phyloP scores from a whole-genome alignment of 2,113 vertebrate genomes.

The Cygnus atratus region DNA sequence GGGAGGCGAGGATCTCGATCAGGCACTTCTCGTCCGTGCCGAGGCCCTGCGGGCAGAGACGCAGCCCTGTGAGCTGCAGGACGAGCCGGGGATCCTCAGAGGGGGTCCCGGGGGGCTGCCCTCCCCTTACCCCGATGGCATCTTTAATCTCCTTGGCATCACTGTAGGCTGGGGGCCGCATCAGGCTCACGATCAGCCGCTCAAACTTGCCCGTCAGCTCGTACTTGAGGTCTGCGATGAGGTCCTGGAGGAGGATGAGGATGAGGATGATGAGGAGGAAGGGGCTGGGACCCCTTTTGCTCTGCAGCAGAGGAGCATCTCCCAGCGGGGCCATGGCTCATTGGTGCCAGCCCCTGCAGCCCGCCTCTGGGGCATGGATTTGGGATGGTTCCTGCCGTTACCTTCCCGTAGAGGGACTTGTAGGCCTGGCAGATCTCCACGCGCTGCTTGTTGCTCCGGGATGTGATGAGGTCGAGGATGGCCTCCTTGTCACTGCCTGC shows the following conservation, averaged over 20 bases:
- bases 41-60: constrained; percentile 74
- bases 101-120: background rate
- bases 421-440: constrained; percentile 87
- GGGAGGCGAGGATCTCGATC: constrained; percentile 93
- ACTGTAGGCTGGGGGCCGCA: constrained; percentile 87
- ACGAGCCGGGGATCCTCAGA: rapidly evolving
- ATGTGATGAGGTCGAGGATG: constrained; percentile 90
- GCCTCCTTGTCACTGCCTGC: constrained; percentile 95
- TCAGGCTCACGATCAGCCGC: constrained; percentile 91
- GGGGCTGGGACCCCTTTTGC: background rate
- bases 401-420: constrained; percentile 93
- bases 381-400: constrained; percentile 23
- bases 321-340: background rate
- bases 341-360: background rate
- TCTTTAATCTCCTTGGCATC: constrained; percentile 97
- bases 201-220: constrained; percentile 98
- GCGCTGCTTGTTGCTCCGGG: constrained; percentile 90
- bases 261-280: background rate
- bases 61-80: background rate
- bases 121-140: constrained; percentile 83
- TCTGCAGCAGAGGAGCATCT: background rate
- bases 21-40: constrained; percentile 93
- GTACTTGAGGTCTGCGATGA: constrained; percentile 94
- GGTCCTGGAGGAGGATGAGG: constrained; percentile 79
- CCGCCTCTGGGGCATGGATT: rapidly evolving